Evolutionary conservation across 2,797 vertebrate genomes (phyloP).

Genomic region (Xiphophorus birchmanni): DNA sequence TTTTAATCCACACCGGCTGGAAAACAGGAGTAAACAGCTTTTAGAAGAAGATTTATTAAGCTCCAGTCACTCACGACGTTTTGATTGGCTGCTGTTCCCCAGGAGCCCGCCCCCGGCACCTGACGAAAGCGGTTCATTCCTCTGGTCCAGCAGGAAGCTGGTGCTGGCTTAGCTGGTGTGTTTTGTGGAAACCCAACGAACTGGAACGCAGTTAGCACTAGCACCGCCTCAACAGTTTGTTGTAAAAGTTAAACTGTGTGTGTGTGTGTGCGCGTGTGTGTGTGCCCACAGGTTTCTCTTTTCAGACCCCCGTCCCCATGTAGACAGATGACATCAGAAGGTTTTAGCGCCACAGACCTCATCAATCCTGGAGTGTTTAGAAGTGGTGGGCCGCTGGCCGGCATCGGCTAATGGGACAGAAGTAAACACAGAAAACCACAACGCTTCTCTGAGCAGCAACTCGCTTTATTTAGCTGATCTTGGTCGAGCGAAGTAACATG

Average conservation of each 20-base stretch:
- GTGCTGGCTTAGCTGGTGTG: not conserved
- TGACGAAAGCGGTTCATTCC: not conserved
- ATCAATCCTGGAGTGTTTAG: constrained; percentile 82
- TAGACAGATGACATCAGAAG: constrained; percentile 73
- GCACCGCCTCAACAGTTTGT: not conserved
- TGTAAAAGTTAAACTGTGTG: constrained; percentile 2
- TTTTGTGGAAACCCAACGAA: not conserved
- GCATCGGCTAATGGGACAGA: constrained; percentile 73
- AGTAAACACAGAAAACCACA: constrained; percentile 73
- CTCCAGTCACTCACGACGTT: not conserved
- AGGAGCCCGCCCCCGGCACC: not conserved
- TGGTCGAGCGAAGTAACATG: not conserved
- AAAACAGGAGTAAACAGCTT: not conserved
- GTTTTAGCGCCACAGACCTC: constrained; percentile 77
- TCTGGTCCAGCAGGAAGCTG: not conserved
- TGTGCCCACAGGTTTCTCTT: constrained; percentile 44
- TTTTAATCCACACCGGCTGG: not conserved
- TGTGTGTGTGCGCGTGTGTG: not conserved
- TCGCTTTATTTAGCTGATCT: not conserved
- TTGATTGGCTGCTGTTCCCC: not conserved
- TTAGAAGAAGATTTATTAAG: not conserved
- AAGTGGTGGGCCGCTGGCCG: constrained; percentile 69
- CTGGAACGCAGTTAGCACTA: not conserved
- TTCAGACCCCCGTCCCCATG: constrained; percentile 35
- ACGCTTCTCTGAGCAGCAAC: constrained; percentile 46